A percentile compares a stretch with the other conserved stretches of the same genome.
Conservation (phyloP, 2,113 vertebrate genomes). For the Silurus glanis region DNA sequence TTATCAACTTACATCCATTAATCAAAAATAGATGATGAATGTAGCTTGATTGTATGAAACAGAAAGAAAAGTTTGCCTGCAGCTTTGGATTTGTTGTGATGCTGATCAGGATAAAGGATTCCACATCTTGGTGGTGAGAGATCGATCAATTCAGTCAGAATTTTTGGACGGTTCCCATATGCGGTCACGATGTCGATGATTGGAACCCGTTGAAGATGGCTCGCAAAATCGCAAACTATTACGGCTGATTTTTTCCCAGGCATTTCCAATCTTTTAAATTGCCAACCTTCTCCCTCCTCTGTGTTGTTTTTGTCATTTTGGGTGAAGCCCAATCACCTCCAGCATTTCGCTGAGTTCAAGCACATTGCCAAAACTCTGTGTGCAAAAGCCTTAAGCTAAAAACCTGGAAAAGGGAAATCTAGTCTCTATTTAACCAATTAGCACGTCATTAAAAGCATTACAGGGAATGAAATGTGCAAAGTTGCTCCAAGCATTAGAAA, state of each 20-base stretch:
- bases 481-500: neutral
- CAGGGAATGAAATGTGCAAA: neutral
- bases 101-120: neutral
- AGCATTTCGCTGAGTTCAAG: neutral
- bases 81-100: neutral
- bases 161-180: neutral
- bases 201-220: neutral
- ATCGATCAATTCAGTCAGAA: neutral
- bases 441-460: conserved; percentile 7
- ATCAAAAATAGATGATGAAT: neutral
- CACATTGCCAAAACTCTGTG: neutral
- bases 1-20: neutral
- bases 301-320: neutral
- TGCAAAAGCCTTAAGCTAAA: neutral
- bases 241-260: neutral
- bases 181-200: neutral
- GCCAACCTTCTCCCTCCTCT: neutral
- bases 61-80: neutral
- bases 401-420: conserved; percentile 7
- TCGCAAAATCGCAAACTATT: neutral
- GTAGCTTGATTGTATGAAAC: neutral
- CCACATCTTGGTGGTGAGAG: neutral
- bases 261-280: neutral
- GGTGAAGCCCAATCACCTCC: neutral
- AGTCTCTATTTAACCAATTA: conserved; percentile 18